phyloP scores from a whole-genome alignment of 2,888 invertebrate genomes.

The Limnephilus rhombicus region DNA sequence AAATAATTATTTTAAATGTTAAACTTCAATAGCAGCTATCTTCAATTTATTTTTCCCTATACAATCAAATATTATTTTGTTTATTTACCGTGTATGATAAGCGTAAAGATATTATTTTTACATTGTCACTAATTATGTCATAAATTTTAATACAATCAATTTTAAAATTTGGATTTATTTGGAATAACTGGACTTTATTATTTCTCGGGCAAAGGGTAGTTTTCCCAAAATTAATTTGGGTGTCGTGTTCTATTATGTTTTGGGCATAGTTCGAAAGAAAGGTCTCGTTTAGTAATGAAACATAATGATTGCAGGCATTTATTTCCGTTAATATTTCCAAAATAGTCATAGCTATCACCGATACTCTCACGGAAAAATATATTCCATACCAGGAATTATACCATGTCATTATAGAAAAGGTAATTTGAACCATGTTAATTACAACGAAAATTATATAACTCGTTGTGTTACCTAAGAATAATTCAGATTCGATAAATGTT shows the following conservation, averaged over 20 bases:
- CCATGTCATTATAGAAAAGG: too few species aligned
- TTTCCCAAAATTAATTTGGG: not conserved
- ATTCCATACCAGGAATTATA: not conserved
- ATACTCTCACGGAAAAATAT: not conserved
- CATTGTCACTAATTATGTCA: slow-evolving; percentile 3
- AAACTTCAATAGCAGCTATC: too few species aligned
- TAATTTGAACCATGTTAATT: not conserved
- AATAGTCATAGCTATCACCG: not conserved
- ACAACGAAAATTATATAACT: not conserved
- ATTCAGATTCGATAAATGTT: not conserved
- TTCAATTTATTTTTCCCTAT: too few species aligned
- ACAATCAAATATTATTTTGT: not conserved
- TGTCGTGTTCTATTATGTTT: not conserved
- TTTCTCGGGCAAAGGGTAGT: not conserved
- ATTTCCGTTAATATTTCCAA: slow-evolving; percentile 16
- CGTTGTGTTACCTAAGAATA: not conserved
- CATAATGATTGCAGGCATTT: not conserved
- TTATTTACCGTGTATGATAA: slow-evolving; percentile 5
- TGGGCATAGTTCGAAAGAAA: not conserved
- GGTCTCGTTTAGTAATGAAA: not conserved
- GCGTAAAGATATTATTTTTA: slow-evolving; percentile 12
- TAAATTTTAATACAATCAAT: not conserved
- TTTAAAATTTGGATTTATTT: not conserved
- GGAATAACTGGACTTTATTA: not conserved
- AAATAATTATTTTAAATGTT: not conserved